Base-by-base conservation (phyloP, 2,113 vertebrate species). In the Malurus melanocephalus region DNA sequence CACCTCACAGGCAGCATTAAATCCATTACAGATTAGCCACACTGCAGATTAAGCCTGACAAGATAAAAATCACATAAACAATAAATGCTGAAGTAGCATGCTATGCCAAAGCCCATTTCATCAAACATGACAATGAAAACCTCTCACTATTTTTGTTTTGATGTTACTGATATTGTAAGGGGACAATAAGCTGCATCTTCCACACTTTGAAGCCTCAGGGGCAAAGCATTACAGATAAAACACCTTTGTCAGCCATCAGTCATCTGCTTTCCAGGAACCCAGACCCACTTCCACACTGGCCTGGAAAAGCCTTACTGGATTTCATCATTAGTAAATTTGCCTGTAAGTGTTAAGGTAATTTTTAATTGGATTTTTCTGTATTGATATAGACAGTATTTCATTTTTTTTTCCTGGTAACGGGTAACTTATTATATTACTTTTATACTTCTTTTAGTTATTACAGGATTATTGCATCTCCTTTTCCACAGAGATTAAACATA, bases 21-120 rank as follows among this genome's bases (percentile, higher is more conserved):
- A 93, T 74, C 28, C 48, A 53, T 86, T 90, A 81, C 85, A 85
- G 69, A 78, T 80, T 93, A 96, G 78, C 48, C 49, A 75, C 35
- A 68, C 19, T 51, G 51, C 33, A 91, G 69, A 93, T 84, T 92
- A 92, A 88, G 59, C 28, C 69, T 85, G 82, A 80, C 30, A 91
- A 68, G 65, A 89, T 76, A 88, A 91, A 91, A 93, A 61, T 43
- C 69, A 88, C 45, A 80, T 49, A 88, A 94, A 91, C 85, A 89
- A 88, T 72, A 89, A 77, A 92, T 53, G 32, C 42, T 76, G 51
- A 87, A 80, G 51, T 32, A 49, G 18, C 24, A 75, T 48, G 77
- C n/a, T 62, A 46, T 78, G 80, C 38, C 53, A 83, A 91, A 94
- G 65, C 19, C 19, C 52, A 57, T 80, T 93, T 85, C 57, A 68